A percentile compares a stretch with the other conserved stretches of the same genome.
Conservation (phyloP, 1,140 invertebrate species). For the Lepidurus apus region DNA sequence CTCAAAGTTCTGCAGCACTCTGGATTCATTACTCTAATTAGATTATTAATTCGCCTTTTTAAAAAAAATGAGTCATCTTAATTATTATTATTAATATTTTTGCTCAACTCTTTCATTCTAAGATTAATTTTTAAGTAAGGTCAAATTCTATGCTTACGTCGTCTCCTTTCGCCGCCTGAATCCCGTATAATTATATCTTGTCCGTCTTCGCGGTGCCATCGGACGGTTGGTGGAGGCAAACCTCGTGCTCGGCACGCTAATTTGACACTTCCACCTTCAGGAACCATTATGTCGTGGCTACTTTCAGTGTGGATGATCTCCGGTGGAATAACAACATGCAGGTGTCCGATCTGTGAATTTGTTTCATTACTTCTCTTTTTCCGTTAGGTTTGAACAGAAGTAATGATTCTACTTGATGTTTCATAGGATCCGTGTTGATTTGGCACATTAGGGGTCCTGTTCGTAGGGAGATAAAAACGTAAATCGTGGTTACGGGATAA, state of each 20-base stretch:
- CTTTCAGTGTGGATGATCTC: slow-evolving; percentile 66
- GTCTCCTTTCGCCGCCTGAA: slow-evolving; percentile 36
- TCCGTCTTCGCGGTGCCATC: slow-evolving; percentile 70
- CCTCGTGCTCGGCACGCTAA: slow-evolving; percentile 54
- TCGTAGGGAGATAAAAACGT: not conserved
- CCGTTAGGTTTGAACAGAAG: too few species aligned
- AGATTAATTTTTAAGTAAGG: slow-evolving; percentile 35
- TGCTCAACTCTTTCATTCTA: too few species aligned
- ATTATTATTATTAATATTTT: too few species aligned
- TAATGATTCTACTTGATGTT: slow-evolving; percentile 63
- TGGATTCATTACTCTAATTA: too few species aligned
- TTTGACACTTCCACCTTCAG: slow-evolving; percentile 69
- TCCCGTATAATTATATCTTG: slow-evolving; percentile 59
- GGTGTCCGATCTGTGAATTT: slow-evolving; percentile 63
- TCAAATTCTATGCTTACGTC: slow-evolving; percentile 52
- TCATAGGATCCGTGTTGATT: slow-evolving; percentile 86
- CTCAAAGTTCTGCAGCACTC: too few species aligned
- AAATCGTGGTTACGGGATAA: not conserved
- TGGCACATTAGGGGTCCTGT: slow-evolving; percentile 56
- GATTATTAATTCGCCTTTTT: too few species aligned
- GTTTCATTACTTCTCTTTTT: not conserved
- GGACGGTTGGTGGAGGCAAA: slow-evolving; percentile 67
- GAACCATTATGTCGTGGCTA: slow-evolving; percentile 53
- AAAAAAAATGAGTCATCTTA: too few species aligned
- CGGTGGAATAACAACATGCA: slow-evolving; percentile 75